Evolutionary conservation across 2,113 vertebrate genomes (phyloP).

Genomic region (Typhlomys cinereus): DNA sequence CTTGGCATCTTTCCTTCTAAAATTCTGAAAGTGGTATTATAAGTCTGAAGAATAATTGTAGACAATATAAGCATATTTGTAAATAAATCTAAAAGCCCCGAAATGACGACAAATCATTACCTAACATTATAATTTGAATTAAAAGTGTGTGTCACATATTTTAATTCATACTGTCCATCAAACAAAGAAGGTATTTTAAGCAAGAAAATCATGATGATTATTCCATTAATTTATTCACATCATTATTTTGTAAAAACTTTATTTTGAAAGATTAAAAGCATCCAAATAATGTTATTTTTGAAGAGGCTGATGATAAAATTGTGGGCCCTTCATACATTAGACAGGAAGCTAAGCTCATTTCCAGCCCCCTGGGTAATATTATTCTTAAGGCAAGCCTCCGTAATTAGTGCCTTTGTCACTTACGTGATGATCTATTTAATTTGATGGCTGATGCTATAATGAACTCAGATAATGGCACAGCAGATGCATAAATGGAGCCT

Average conservation of each 20-base stretch:
- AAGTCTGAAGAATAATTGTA: background rate
- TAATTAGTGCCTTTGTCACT: conserved; percentile 14
- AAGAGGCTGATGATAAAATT: background rate
- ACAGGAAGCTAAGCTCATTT: background rate
- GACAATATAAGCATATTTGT: too few relatives aligned
- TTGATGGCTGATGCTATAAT: conserved; percentile 42
- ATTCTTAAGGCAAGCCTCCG: background rate
- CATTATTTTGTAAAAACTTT: background rate
- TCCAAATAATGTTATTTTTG: background rate
- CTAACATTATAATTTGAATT: background rate
- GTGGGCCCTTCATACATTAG: background rate
- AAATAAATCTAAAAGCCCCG: background rate
- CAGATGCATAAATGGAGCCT: conserved; percentile 31
- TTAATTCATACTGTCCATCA: background rate
- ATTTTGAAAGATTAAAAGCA: background rate
- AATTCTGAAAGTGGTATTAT: background rate
- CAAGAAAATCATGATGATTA: background rate
- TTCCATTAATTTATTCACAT: background rate
- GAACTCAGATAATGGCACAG: conserved; percentile 45
- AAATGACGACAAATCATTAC: background rate
- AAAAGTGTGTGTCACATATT: background rate
- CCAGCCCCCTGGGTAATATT: background rate
- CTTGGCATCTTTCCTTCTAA: too few relatives aligned
- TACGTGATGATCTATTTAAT: conserved; percentile 33
- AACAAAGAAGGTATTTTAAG: background rate